Evolutionary conservation across 2,888 invertebrate species (phyloP), one percentile per base, ranked within the genome.

Genomic region (Sesia apiformis): DNA sequence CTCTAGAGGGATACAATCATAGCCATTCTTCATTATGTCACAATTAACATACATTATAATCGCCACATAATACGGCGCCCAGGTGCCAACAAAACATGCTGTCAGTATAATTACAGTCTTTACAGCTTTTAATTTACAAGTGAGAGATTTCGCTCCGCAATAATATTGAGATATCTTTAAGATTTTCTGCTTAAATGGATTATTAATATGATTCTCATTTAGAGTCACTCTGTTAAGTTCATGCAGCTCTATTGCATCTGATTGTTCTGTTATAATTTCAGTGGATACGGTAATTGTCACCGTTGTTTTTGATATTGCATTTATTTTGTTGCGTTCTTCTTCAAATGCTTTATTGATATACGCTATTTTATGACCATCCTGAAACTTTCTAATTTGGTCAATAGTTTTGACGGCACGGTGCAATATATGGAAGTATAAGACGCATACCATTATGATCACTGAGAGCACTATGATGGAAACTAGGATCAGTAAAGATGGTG

Each of bases 101-200:
- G 91, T 90, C 3, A 91, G 91, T 41, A 91, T 79, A n/a, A 90
- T 63, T 1, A 92, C 92, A 23, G 92, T 90, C 76, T 90, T 91
- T 3, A 92, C 86, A 1, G 92, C 91, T 66, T 90, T 91, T 70
- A 91, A 83, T 67, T 91, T 91, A 55, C 84, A 90, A 0, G 89
- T 90, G 56, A 72, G 64, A 51, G 63, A 59, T 50, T 59, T 65
- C 1, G 67, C 64, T 56, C 65, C 68, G 23, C 57, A 55, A 50
- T 66, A 63, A 49, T 63, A 68, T 40, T 61, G 58, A 3, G 65
- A 60, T 40, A 67, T 64, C 50, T 66, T 67, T 7, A 63, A 60
- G 52, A 69, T 63, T 50, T 64, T 66, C 5, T 55, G 53, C 53
- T 58, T 65, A 49, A 55, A 54, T 60, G 52, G 60, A 43, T 62